Percentiles rank a stretch among this genome's conserved stretches.
phyloP scores from a whole-genome alignment of 2,797 vertebrate species.

The Acipenser oxyrinchus region DNA sequence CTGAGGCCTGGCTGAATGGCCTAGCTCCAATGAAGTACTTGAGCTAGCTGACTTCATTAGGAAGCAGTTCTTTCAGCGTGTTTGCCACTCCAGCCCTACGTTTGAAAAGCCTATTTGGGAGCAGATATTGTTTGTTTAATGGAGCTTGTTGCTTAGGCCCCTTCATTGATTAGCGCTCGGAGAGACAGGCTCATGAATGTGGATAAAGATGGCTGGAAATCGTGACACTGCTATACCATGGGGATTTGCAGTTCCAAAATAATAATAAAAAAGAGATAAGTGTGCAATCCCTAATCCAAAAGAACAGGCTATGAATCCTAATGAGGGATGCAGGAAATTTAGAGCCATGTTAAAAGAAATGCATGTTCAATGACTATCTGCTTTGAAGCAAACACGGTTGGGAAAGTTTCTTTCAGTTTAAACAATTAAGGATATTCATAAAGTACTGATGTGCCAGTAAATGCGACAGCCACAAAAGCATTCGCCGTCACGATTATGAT shows the following conservation, averaged over 20 bases:
- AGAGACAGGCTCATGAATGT: slow-evolving; percentile 11
- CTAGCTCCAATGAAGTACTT: slow-evolving; percentile 56
- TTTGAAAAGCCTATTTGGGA: slow-evolving; percentile 54
- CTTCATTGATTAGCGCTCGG: slow-evolving; percentile 23
- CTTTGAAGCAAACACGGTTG: too few relatives aligned
- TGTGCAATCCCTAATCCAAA: background rate
- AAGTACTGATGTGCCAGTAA: too few relatives aligned
- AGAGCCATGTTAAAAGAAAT: too few relatives aligned
- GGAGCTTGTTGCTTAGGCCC: slow-evolving; percentile 41
- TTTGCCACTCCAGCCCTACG: slow-evolving; percentile 48
- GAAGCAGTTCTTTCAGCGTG: slow-evolving; percentile 54
- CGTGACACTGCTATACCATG: slow-evolving; percentile 2
- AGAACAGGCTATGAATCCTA: background rate
- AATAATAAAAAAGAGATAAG: background rate
- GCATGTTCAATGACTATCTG: too few relatives aligned
- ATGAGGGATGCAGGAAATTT: too few relatives aligned
- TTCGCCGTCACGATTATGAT: too few relatives aligned
- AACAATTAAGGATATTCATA: too few relatives aligned
- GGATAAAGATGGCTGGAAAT: slow-evolving; percentile 9
- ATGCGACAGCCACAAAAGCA: too few relatives aligned
- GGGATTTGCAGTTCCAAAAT: background rate
- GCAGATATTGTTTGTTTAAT: slow-evolving; percentile 60
- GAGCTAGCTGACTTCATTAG: slow-evolving; percentile 61
- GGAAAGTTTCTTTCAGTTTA: too few relatives aligned
- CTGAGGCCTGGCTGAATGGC: slow-evolving; percentile 53